These are phyloP conservation scores for Chelonus insularis DNA, from an alignment of 1,140 invertebrate genomes.

Conservation along the genomic window DNA sequence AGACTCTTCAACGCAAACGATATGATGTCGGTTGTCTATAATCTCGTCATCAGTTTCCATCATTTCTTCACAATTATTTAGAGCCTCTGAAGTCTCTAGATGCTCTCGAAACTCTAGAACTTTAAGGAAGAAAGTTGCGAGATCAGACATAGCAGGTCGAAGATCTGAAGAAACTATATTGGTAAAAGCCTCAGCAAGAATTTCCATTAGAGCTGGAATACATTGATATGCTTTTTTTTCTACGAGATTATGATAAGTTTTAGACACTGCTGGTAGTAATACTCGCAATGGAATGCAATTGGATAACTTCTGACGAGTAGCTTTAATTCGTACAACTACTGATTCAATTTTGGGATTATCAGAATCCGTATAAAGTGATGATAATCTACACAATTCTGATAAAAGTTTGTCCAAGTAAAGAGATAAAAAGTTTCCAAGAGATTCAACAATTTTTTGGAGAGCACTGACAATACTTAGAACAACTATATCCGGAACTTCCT, in stretches of 20 bases:
- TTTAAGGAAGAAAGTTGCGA: constrained; percentile 75
- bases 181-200: constrained; percentile 72
- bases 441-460: constrained; percentile 79
- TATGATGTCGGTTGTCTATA: constrained; percentile 37
- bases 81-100: too few relatives aligned
- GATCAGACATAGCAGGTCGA: constrained; percentile 64
- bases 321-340: constrained; percentile 63
- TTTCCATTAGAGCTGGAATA: constrained; percentile 71
- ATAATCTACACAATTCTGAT: constrained; percentile 65
- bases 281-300: constrained; percentile 71
- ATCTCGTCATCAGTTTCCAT: constrained; percentile 50
- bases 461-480: constrained; percentile 71
- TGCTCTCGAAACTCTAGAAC: constrained; percentile 75
- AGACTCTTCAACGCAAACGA: constrained; percentile 68
- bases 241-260: constrained; percentile 68
- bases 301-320: constrained; percentile 71
- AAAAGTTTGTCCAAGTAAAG: constrained; percentile 80
- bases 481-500: constrained; percentile 55
- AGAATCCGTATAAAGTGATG: constrained; percentile 47
- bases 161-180: constrained; percentile 65
- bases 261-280: constrained; percentile 73
- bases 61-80: too few relatives aligned
- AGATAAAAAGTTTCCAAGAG: constrained; percentile 78
- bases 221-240: constrained; percentile 64
- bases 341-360: constrained; percentile 57